Evolutionary conservation across 2,888 invertebrate species (phyloP).

Genomic region (Incurvaria masculella): DNA sequence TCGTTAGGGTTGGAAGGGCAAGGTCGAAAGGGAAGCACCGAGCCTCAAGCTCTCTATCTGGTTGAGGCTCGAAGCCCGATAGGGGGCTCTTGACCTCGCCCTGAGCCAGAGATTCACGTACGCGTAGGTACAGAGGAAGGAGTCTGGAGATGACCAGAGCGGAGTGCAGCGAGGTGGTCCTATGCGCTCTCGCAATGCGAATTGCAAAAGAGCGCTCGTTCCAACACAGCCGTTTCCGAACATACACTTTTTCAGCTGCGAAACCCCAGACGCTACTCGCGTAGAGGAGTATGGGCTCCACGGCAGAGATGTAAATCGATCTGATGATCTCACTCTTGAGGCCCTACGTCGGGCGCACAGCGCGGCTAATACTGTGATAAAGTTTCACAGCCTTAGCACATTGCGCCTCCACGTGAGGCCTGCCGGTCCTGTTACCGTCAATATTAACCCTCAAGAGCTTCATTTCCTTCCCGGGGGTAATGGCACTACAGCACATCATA

Average conservation of each 20-base stretch:
- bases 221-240: background rate
- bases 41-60: background rate
- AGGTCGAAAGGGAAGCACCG: background rate
- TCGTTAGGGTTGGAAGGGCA: background rate
- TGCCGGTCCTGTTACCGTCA: slow-evolving; percentile 6
- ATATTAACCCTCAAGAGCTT: slow-evolving; percentile 10
- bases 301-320: background rate
- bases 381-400: slow-evolving; percentile 5
- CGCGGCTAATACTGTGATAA: slow-evolving; percentile 3
- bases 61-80: background rate
- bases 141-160: slow-evolving; percentile 14
- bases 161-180: slow-evolving; percentile 13
- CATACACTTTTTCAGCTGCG: background rate
- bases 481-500: no score
- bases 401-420: background rate
- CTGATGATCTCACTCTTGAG: background rate
- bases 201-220: background rate
- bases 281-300: background rate
- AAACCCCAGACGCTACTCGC: background rate
- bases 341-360: slow-evolving; percentile 7
- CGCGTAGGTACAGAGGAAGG: slow-evolving; percentile 15
- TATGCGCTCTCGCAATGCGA: slow-evolving; percentile 2
- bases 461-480: no score
- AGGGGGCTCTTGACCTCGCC: slow-evolving; percentile 1
- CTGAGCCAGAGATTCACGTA: slow-evolving; percentile 9